Evolutionary conservation across 2,888 invertebrate species (phyloP).

Genomic region (Nowickia ferox): DNA sequence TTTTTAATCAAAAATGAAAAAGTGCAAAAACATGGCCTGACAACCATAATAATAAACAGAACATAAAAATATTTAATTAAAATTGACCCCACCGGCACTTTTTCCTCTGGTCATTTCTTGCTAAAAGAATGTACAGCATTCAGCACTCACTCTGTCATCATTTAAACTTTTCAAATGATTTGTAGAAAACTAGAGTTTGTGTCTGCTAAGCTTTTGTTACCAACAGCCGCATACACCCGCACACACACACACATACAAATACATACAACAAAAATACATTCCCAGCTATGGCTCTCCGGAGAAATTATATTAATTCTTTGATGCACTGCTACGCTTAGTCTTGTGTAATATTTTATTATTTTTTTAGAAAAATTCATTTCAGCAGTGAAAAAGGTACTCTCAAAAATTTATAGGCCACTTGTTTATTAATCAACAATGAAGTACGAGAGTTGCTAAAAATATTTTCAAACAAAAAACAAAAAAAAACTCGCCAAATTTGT

Average conservation of each 20-base stretch:
- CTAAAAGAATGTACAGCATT: conserved; percentile 8
- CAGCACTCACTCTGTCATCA: conserved; percentile 39
- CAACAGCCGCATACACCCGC: not conserved
- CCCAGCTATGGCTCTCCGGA: conserved; percentile 20
- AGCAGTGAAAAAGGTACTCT: not conserved
- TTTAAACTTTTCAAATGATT: conserved; percentile 47
- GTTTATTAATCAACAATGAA: conserved; percentile 52
- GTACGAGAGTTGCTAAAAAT: conserved; percentile 1
- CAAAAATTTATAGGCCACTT: conserved; percentile 49
- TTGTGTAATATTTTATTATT: conserved; percentile 5
- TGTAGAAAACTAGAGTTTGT: conserved; percentile 3
- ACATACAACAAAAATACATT: not conserved
- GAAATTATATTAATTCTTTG: conserved; percentile 45
- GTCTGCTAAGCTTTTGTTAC: not conserved
- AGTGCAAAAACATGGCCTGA: not conserved
- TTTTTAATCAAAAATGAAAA: not conserved
- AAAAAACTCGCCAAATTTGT: not conserved
- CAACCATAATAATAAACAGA: conserved; percentile 21
- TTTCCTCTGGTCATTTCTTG: not conserved
- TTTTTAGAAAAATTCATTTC: conserved; percentile 11
- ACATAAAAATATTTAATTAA: conserved; percentile 34
- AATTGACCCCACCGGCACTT: not conserved
- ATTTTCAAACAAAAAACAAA: not conserved
- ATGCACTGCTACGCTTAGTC: not conserved
- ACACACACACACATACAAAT: conserved; percentile 1